Evolutionary conservation across 2,797 vertebrate species (phyloP).

Genomic region (Lagothrix lagotricha): DNA sequence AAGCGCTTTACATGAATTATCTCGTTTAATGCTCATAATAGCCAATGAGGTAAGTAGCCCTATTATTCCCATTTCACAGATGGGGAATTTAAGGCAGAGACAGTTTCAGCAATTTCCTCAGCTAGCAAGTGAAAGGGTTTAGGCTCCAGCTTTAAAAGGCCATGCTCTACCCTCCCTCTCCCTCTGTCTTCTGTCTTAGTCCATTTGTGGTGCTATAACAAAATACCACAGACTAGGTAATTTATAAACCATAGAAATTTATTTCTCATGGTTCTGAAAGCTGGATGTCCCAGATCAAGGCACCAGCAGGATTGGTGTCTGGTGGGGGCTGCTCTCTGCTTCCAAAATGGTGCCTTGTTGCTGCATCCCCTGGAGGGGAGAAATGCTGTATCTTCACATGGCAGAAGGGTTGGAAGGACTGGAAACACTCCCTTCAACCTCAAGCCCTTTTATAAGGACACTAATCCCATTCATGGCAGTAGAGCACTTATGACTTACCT

Average conservation of each 20-base stretch:
- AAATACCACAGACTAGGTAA: neutral
- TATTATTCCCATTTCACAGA: neutral
- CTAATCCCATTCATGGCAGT: neutral
- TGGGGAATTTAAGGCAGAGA: neutral
- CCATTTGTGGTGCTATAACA: neutral
- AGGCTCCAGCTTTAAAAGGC: neutral
- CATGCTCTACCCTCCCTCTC: too few relatives aligned
- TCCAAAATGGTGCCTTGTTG: neutral
- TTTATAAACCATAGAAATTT: neutral
- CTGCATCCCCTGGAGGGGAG: neutral
- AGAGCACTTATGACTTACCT: neutral
- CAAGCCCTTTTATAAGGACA: neutral
- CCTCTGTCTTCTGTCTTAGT: neutral
- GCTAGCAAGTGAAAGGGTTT: neutral
- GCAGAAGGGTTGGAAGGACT: neutral
- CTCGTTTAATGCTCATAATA: neutral
- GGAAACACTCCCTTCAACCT: neutral
- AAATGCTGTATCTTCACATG: neutral
- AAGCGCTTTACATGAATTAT: neutral
- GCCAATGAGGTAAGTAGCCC: neutral
- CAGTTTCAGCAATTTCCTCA: neutral
- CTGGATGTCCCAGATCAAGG: neutral
- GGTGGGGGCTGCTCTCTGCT: neutral
- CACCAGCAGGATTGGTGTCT: neutral
- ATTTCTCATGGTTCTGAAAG: neutral